Evolutionary conservation across 1,140 invertebrate species (phyloP), one percentile per base, ranked within the genome.

Genomic region (Neodiprion lecontei): DNA sequence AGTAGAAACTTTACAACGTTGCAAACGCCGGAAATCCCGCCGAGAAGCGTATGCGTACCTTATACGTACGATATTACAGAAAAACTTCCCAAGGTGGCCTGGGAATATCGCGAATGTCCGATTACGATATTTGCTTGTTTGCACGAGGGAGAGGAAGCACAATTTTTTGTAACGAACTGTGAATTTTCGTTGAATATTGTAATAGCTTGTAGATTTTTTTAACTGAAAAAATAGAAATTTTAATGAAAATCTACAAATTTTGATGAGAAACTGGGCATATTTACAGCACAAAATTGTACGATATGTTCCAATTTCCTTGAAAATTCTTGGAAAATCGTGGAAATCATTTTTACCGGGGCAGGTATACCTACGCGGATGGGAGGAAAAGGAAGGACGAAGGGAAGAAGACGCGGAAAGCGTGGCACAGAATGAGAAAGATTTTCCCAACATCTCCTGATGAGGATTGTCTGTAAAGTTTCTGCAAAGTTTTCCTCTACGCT

Each of bases 401-500:
- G 67, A 23, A 14, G 67, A 69, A 69, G 23, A 12, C 17, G 17
- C 11, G 21, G 23, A 5, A 69, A 65, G 61, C 61, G 21, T 69
- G 40, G 11, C 12, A 21, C 67, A 14, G 67, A 69, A 69, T 14
- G 21, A 47, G 67, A 47, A 47, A 69, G 14, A 69, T 69, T 69
- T 68, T 69, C 17, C 67, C 12, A 69, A 11, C 14, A 21, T 21
- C 67, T 69, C 67, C 67, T 69, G 67, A 69, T 69, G 67, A 69
- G 67, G 11, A 69, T 69, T 69, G 67, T 69, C 67, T 69, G 67
- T 69, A 69, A 69, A 69, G 67, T 69, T 69, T 69, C 67, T 7
- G 11, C 23, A 21, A 69, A 69, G 21, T 23, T 69, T 69, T 23
- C 23, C 3, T 21, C 14, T 1, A 23, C 14, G 11, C 11, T 12